Evolutionary conservation across 37 sponge, comb jelly and placozoan species (phyloP), one percentile per base, ranked within the genome.

Genomic region (Aphrocallistes beatrix): DNA sequence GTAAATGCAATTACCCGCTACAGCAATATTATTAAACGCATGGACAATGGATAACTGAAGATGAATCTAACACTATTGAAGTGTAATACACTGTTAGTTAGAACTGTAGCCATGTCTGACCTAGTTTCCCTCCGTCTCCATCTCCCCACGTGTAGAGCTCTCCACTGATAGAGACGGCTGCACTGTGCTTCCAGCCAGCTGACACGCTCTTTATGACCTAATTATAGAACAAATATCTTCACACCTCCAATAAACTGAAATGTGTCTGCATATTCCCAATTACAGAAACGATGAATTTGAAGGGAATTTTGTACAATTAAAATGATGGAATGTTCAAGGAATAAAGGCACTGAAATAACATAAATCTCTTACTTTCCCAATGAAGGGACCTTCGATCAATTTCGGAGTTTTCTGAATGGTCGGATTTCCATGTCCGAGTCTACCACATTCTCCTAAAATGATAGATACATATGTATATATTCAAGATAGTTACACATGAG

Each of bases 131-230:
- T 37, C 89, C 42, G 36, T 93, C 93, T 0, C 96, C 96, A 36
- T 92, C 92, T 38, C 96, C 96, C 96, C 96, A 96, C 36, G 96
- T 96, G 85, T 90, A 96, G 34, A 96, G 90, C 37, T 90, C 92
- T 51, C 91, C 91, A 36, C 87, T 91, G 36, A 83, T 37, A 39
- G 93, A 88, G 30, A 93, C 90, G 38, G 92, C 94, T 82, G 96
- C 96, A 83, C 92, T 96, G 83, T 96, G 96, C 51, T 92, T 13
- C 51, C 87, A 87, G 23, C 96, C 96, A 86, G 90, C 94, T 28
- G 94, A 86, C 36, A 96, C 90, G n/a, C 49, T 60, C 75, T 60
- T 60, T 8, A 60, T 60, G 10, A 60, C n/a, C 75, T 60, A 60
- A n/a, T n/a, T n/a, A n/a, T n/a, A n/a, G n/a, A n/a, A n/a, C n/a